These are phyloP conservation scores for Drosophila sturtevanti DNA, from an alignment of 1,140 invertebrate species.

Conservation along the genomic window DNA sequence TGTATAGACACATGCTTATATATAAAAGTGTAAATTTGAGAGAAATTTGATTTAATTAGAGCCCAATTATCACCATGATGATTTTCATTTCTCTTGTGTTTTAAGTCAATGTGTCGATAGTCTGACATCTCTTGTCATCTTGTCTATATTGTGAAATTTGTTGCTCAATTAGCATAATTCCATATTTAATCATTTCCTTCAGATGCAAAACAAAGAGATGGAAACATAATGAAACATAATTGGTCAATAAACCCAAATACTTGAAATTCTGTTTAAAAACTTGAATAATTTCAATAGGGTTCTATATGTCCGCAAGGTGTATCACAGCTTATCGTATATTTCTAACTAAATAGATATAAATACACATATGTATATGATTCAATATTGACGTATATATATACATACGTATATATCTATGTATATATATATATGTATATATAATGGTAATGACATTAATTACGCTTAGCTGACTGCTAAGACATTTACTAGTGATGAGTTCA, in stretches of 20 bases:
- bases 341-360: background rate
- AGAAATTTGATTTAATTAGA: constrained; percentile 3
- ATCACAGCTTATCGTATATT: background rate
- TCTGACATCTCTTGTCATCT: constrained; percentile 10
- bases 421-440: no score
- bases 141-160: constrained; percentile 34
- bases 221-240: constrained; percentile 23
- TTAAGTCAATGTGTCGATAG: constrained; percentile 19
- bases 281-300: background rate
- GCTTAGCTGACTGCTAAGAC: no score
- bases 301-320: background rate
- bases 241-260: constrained; percentile 33
- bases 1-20: background rate
- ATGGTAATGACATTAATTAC: no score
- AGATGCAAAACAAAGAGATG: constrained; percentile 45
- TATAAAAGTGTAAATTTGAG: background rate
- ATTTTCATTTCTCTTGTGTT: background rate
- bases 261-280: constrained; percentile 13
- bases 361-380: no score
- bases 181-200: constrained; percentile 23
- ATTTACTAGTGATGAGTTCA: no score
- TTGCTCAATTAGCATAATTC: constrained; percentile 62
- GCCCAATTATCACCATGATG: background rate
- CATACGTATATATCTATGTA: no score
- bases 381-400: no score